Evolutionary conservation across 2,888 invertebrate species (phyloP), one percentile per base, ranked within the genome.

Genomic region (Leucozona laternaria): DNA sequence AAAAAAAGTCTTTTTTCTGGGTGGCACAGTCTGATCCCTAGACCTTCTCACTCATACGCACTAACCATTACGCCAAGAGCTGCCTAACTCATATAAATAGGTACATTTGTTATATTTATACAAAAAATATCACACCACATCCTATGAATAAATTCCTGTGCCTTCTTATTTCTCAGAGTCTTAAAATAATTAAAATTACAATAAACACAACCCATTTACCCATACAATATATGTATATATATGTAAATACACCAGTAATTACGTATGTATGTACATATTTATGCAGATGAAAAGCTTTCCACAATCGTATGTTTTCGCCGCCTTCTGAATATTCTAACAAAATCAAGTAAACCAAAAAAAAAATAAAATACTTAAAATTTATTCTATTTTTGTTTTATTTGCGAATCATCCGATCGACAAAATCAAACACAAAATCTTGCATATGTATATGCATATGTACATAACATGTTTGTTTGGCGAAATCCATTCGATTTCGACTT

Each of bases 341-440:
- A 45, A 8, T 28, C 3, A 45, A 28, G 17, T 17, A 62, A 40
- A 15, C 31, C 11, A 48, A 68, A 68, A 22, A 50, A 50, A 50
- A 15, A 5, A 22, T 15, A 57, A 48, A 11, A 22, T 15, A 53
- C 13, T 50, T n/a, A 37, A 71, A 82, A n/a, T n/a, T 66, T 72
- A 55, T 40, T 73, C 82, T 83, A 83, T 83, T 83, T 83, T 83
- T 62, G 73, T 68, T 31, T 31, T n/a, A 53, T 50, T 50, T 53
- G 37, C 66, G 40, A 78, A 66, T 78, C 78, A 78, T 43, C 45
- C 78, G 78, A 73, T 82, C 68, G 45, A 72, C 58, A 77, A 72
- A 57, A 60, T 28, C 57, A 77, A 73, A 68, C 58, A 60, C 17
- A 66, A 48, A 40, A 17, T 34, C 20, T 43, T 58, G 31, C 0